Base-by-base conservation (phyloP, 2,113 vertebrate genomes). In the Rostratula benghalensis region DNA sequence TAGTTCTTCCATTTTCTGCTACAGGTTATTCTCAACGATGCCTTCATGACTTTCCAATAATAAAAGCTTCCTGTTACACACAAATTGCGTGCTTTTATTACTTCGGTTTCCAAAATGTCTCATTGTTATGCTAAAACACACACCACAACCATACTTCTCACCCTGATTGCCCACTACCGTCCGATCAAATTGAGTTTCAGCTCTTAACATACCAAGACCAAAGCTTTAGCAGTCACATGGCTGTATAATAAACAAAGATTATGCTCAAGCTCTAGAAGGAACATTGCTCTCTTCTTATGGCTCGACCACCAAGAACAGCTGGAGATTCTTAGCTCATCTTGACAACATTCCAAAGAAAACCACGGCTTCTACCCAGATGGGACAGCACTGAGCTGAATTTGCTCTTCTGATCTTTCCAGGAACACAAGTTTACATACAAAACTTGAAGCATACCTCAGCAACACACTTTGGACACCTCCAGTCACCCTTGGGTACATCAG, bases 401-500 rank as follows among this genome's bases (percentile, higher is more conserved):
- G 35, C 31, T 76, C 14, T 20, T 41, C 79, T 84, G 43, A 21
- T 28, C 20, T 57, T 82, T 68, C 30, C 67, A 93, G 48, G 35
- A 39, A 31, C 22, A 48, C 18, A 57, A 35, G 53, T 5, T 45
- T 2, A 80, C 19, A 39, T 4, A 31, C 43, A 78, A 75, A 91
- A 39, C 19, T 61, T n/a, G 56, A 83, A 94, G 35, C 50, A 37
- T 98, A 99, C 99, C 99, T 99, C 99, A 13, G 99, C 99, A 37
- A 99, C 99, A 59, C 99, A 99, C 87, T 99, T 99, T 0, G 99
- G 99, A 95, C 99, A 99, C 76, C 99, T 98, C 99, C 99, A 99
- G 97, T 99, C 99, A 65, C 99, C 99, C 90, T 99, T 99, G 82
- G 99, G 99, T 9, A 99, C 99, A 68, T 99, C 99, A 87, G 99